phyloP scores from a whole-genome alignment of 2,113 vertebrate genomes.

The Lathamus discolor region DNA sequence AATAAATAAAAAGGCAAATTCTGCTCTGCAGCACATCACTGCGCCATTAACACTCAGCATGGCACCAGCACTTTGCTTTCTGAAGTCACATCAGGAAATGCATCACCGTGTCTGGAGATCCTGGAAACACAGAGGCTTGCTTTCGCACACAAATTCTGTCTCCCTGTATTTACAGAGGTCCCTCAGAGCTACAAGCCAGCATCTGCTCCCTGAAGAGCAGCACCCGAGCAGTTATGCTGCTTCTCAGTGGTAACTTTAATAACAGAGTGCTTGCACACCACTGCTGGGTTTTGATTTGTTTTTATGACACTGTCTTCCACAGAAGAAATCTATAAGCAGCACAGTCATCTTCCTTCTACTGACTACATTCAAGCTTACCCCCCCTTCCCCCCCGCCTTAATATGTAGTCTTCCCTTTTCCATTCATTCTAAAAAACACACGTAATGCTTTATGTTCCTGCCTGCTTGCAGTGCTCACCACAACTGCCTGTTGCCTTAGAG shows the following conservation, averaged over 20 bases:
- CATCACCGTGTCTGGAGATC: rapidly evolving
- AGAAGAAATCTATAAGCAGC: neutral
- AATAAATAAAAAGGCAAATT: neutral
- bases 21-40: rapidly evolving
- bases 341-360: neutral
- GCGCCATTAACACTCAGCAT: neutral
- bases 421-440: neutral
- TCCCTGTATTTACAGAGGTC: neutral
- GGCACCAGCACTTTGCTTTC: rapidly evolving
- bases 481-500: rapidly evolving
- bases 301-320: neutral
- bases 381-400: too few species aligned
- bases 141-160: neutral
- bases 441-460: neutral
- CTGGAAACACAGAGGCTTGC: rapidly evolving
- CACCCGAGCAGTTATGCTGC: rapidly evolving
- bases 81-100: rapidly evolving
- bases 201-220: neutral
- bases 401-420: neutral
- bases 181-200: neutral
- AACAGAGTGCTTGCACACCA: neutral
- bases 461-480: neutral
- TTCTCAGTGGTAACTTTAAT: neutral
- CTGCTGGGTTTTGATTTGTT: neutral
- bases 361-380: neutral